Base-by-base conservation (phyloP, 2,888 invertebrate genomes). In the Sminthurinus aureus region DNA sequence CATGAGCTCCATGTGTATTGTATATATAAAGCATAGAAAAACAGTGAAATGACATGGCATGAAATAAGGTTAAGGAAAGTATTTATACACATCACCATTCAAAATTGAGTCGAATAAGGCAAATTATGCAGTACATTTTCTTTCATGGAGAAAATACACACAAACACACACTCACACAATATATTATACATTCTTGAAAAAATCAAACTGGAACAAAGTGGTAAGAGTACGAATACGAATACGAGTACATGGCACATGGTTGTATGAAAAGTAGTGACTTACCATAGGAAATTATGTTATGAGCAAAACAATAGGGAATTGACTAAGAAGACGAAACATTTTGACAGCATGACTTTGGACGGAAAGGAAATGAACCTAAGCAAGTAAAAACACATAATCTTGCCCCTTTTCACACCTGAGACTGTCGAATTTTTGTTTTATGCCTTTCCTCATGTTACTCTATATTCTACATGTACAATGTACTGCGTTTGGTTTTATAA, bases 231-330 rank as follows among this genome's bases (percentile, higher is more conserved):
- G 38, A 38, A 58, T 18, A 58, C 13, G 18, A 58, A 18, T 6
- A 58, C 15, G 9, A 58, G 58, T 6, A 18, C 13, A 58, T 58
- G 58, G 6, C 4, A 58, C 58, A 11, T 11, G 58, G 18, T 2
- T 58, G 9, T 15, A 58, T 3, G 13, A 11, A 58, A 58, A 13
- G 2, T 15, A 15, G 4, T 58, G 18, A 11, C 52, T 11, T 20
- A 71, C 24, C 20, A 22, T 24, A 77, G 3, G 20, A 77, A 77
- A 77, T 77, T 77, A 77, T 77, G 52, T 51, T 51, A 52, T 22
- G 24, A 18, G 11, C n/a, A 51, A 75, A 51, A 77, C 76, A 77
- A 77, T 77, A 58, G 76, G 76, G 76, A 52, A 52, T 52, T 77
- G 18, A 51, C 58, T 12, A 15, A 11, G n/a, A 20, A 69, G 22